Conservation (phyloP, 2,888 invertebrate genomes). For the Ypsolopha scabrella region DNA sequence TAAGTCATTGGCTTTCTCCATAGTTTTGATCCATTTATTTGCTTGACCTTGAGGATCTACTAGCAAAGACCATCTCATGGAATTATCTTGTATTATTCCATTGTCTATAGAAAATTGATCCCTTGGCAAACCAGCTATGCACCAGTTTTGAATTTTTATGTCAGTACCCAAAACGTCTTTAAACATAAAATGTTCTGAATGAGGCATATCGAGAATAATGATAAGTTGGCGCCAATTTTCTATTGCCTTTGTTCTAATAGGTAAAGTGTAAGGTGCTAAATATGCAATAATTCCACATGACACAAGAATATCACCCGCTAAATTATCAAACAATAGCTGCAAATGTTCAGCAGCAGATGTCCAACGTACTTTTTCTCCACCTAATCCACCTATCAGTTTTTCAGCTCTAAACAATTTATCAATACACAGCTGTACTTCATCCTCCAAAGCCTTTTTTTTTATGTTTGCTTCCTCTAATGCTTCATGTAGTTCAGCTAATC, state of each 20-base stretch:
- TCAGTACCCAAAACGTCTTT: conserved; percentile 84
- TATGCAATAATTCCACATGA: conserved; percentile 92
- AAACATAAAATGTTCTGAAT: conserved; percentile 79
- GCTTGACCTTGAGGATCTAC: conserved; percentile 90
- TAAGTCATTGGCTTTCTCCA: conserved; percentile 80
- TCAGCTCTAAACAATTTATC: conserved; percentile 88
- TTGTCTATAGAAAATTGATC: conserved; percentile 89
- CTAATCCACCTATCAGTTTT: conserved; percentile 88
- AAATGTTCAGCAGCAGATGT: conserved; percentile 80
- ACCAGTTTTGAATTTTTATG: conserved; percentile 89
- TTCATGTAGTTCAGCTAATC: conserved; percentile 77
- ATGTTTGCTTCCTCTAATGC: conserved; percentile 75
- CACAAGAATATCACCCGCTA: conserved; percentile 91
- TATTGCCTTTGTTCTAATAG: conserved; percentile 71
- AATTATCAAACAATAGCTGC: conserved; percentile 80
- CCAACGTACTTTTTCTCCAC: conserved; percentile 92
- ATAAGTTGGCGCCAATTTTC: conserved; percentile 81
- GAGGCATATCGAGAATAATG: conserved; percentile 78
- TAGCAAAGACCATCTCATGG: conserved; percentile 82
- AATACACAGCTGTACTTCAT: conserved; percentile 82
- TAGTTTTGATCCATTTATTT: conserved; percentile 86
- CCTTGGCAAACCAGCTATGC: conserved; percentile 82
- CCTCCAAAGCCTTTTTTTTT: conserved; percentile 77
- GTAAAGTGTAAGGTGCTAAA: conserved; percentile 85
- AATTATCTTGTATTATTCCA: conserved; percentile 84